Conservation (phyloP, 2,797 vertebrate genomes). For the Dendrocincla tyrannina region DNA sequence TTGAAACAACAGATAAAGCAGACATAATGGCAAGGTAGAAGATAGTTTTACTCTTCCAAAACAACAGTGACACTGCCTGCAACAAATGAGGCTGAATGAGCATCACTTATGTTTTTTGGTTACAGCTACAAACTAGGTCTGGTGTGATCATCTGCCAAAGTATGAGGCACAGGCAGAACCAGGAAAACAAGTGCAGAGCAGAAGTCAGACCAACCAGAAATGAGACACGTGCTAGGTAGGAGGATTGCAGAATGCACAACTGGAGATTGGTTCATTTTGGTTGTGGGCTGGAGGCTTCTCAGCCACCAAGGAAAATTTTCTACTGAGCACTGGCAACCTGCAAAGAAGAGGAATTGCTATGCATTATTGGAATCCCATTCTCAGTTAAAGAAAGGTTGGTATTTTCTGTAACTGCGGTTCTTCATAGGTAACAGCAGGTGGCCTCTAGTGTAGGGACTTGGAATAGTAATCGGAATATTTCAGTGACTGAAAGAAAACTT, state of each 20-base stretch:
- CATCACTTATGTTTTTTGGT: neutral
- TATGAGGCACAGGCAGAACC: neutral
- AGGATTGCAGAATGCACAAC: neutral
- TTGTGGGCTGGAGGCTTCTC: neutral
- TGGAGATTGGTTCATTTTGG: neutral
- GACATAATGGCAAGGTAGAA: neutral
- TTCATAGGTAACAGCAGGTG: neutral
- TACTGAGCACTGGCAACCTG: neutral
- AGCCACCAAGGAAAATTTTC: neutral
- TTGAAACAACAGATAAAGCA: neutral
- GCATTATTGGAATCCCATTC: fast-evolving
- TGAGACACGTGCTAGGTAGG: fast-evolving
- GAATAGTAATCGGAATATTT: neutral
- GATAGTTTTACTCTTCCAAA: neutral
- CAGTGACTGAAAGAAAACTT: neutral
- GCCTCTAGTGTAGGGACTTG: neutral
- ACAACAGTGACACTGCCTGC: neutral
- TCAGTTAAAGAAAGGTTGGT: neutral
- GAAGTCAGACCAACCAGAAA: neutral
- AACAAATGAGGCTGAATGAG: neutral
- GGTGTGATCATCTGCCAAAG: neutral
- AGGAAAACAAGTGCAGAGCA: neutral
- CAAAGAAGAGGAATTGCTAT: neutral
- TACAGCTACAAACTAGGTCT: neutral
- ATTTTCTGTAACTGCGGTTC: neutral